phyloP scores from a whole-genome alignment of 53 echinoderm and acorn worm genomes.

The Crossaster papposus region DNA sequence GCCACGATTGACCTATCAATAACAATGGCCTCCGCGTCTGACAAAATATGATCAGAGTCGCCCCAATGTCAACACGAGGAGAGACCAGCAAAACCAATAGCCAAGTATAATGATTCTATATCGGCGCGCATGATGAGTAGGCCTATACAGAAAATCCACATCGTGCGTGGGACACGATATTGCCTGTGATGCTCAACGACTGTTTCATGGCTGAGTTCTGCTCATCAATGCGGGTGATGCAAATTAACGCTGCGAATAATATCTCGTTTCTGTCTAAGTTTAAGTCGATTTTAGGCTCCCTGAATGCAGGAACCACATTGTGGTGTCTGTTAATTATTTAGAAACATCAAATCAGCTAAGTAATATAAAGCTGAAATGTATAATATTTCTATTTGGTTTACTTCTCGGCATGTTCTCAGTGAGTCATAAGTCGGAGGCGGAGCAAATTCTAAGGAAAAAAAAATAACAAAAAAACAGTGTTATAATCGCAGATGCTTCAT shows the following conservation, averaged over 20 bases:
- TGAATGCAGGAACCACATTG: too few relatives aligned
- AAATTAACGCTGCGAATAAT: neutral
- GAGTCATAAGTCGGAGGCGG: too few relatives aligned
- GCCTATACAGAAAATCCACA: neutral
- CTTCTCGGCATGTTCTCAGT: too few relatives aligned
- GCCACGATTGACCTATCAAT: slow-evolving; percentile 33
- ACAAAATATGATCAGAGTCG: slow-evolving; percentile 20
- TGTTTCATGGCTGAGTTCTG: neutral
- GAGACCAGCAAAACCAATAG: neutral
- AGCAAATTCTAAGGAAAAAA: too few relatives aligned
- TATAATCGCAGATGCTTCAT: too few relatives aligned
- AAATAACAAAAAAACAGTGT: too few relatives aligned
- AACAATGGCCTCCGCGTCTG: slow-evolving; percentile 37
- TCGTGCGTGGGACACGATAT: neutral
- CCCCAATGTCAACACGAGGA: slow-evolving; percentile 16
- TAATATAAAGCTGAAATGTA: too few relatives aligned
- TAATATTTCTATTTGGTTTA: too few relatives aligned
- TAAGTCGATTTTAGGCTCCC: too few relatives aligned
- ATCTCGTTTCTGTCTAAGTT: too few relatives aligned
- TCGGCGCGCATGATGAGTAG: neutral
- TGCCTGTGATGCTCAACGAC: neutral
- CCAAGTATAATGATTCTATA: neutral
- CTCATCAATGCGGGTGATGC: neutral
- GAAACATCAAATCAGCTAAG: too few relatives aligned
- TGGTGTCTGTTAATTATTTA: too few relatives aligned